Percentiles rank a stretch among this genome's conserved stretches.
These are phyloP conservation scores for Perca fluviatilis DNA, from an alignment of 2,113 vertebrate species.

Conservation along the genomic window DNA sequence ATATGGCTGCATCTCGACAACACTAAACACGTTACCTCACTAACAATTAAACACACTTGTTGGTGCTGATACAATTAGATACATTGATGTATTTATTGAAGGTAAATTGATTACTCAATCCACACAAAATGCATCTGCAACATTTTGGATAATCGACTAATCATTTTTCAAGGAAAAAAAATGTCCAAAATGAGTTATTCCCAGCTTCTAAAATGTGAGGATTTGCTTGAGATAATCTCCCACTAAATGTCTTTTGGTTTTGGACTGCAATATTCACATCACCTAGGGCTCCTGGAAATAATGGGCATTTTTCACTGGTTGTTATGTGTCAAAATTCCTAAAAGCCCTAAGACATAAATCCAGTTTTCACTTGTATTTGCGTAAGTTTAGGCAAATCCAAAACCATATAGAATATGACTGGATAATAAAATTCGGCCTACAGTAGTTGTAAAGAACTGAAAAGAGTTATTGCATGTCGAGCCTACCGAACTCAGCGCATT, in stretches of 20 bases:
- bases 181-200: not conserved
- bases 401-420: not conserved
- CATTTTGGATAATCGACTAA: too few species aligned
- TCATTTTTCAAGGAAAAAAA: too few species aligned
- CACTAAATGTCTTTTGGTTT: not conserved
- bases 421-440: not conserved
- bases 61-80: too few species aligned
- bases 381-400: not conserved
- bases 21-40: not conserved
- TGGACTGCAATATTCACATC: not conserved
- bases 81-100: too few species aligned
- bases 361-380: not conserved
- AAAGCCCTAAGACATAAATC: not conserved
- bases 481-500: not conserved
- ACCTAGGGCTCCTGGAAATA: not conserved
- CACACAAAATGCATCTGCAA: too few species aligned
- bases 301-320: not conserved
- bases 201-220: too few species aligned
- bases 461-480: not conserved
- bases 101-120: too few species aligned
- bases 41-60: not conserved
- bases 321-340: too few species aligned
- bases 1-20: not conserved
- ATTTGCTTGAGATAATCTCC: too few species aligned
- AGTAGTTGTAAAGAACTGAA: not conserved